Evolutionary conservation across 2,113 vertebrate species (phyloP), one percentile per base, ranked within the genome.

Genomic region (Odontophorus gujanensis): DNA sequence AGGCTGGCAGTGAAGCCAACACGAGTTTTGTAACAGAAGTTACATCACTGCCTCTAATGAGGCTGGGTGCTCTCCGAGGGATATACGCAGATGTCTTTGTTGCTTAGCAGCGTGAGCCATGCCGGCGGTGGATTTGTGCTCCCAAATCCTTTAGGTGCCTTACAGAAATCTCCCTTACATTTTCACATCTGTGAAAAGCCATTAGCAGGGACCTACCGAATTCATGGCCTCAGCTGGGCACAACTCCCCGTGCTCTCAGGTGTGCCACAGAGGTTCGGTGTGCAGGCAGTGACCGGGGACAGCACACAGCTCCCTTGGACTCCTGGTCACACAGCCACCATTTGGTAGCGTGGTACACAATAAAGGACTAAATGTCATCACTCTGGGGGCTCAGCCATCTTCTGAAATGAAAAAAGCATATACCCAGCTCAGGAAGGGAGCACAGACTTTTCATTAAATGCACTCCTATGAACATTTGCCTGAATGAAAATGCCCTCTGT

Each of bases 391-490:
- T 78, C 38, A 7, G 0, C 16, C 30, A 5, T 10, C 53, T 59
- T 18, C 58, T 62, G 55, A 45, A 38, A 38, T 38, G 11, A 67
- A 71, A 71, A 85, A 38, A 3, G 6, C 19, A 4, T 9, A 18
- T 36, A 2, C 3, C 22, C 25, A 28, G 30, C 20, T 48, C 47
- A 78, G 69, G 65, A 74, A 53, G 38, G 24, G 10, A 73, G 62
- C 48, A 13, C 0, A 9, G 30, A 17, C 50, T 80, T 68, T 15
- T 6, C 58, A 88, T 36, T 3, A 30, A 89, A 45, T 26, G 22
- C 0, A 0, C 28, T 2, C 34, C 73, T 12, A 15, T 42, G 7
- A 51, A 14, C 28, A 8, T 47, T 55, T 42, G 26, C 20, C 8
- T 38, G 69, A 63, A 48, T 1, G 2, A 42, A 67, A 81, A 89